These are phyloP conservation scores for Lasioglossum lativentre DNA, from an alignment of 2,888 invertebrate species.

Conservation along the genomic window DNA sequence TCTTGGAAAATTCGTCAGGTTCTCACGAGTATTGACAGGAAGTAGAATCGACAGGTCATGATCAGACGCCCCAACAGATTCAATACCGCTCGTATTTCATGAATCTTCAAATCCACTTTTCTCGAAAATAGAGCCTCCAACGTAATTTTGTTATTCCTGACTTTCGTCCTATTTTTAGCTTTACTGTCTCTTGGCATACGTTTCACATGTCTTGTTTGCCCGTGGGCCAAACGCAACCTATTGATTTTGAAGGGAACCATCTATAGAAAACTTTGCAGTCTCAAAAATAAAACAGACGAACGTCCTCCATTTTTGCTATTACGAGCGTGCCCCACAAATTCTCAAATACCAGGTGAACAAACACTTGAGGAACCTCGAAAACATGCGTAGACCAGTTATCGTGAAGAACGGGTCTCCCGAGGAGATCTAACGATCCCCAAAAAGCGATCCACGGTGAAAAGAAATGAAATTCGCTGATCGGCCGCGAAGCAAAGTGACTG, in stretches of 20 bases:
- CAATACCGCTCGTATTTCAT: background rate
- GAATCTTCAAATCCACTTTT: background rate
- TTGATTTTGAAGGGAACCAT: no score
- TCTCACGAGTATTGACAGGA: background rate
- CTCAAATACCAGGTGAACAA: background rate
- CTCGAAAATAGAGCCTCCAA: background rate
- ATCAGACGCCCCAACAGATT: background rate
- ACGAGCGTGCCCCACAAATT: background rate
- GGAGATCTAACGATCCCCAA: conserved; percentile 6
- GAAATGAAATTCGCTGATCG: background rate
- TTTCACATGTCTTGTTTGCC: background rate
- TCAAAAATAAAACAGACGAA: background rate
- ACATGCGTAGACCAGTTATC: background rate
- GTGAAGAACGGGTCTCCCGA: background rate
- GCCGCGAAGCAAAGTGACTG: background rate
- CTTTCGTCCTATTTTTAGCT: background rate
- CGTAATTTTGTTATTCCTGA: background rate
- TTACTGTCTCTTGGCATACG: background rate
- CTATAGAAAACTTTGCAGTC: background rate
- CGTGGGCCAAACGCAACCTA: no score
- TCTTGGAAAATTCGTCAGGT: background rate
- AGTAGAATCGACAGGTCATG: background rate
- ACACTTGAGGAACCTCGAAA: background rate
- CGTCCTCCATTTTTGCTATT: background rate
- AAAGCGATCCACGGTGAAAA: background rate